phyloP scores from a whole-genome alignment of 2,113 vertebrate genomes.

The Cyphomyrus plagiostoma region DNA sequence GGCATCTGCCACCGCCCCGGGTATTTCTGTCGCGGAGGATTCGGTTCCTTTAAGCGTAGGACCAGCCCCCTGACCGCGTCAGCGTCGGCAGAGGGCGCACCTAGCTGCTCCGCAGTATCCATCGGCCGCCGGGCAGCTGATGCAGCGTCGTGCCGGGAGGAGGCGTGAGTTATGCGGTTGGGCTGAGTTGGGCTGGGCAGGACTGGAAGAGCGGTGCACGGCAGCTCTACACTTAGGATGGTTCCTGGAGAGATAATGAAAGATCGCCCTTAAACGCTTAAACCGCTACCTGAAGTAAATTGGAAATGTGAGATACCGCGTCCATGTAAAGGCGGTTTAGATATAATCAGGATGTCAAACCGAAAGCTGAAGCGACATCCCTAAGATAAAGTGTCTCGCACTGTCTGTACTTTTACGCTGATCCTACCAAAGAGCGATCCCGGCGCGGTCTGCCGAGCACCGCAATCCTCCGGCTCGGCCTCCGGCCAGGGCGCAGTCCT shows the following conservation, averaged over 20 bases:
- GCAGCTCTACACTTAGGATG: neutral
- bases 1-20: neutral
- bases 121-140: constrained; percentile 25
- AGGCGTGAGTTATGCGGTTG: neutral
- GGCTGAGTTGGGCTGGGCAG: neutral
- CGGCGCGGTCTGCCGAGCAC: neutral
- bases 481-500: neutral
- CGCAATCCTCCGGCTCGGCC: neutral
- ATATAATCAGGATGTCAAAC: neutral
- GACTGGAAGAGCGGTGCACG: neutral
- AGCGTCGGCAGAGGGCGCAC: constrained; percentile 10
- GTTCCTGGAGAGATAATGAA: neutral
- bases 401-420: neutral
- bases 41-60: neutral
- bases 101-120: constrained; percentile 30
- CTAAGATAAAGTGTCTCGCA: neutral
- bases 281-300: neutral
- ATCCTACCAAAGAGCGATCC: neutral
- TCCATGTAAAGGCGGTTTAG: neutral
- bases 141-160: neutral
- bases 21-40: neutral
- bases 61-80: neutral
- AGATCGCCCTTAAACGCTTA: neutral
- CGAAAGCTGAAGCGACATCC: neutral
- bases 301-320: neutral